A percentile compares a stretch with the other conserved stretches of the same genome.
Conservation (phyloP, 1,140 invertebrate genomes). For the Dendroctonus ponderosae region DNA sequence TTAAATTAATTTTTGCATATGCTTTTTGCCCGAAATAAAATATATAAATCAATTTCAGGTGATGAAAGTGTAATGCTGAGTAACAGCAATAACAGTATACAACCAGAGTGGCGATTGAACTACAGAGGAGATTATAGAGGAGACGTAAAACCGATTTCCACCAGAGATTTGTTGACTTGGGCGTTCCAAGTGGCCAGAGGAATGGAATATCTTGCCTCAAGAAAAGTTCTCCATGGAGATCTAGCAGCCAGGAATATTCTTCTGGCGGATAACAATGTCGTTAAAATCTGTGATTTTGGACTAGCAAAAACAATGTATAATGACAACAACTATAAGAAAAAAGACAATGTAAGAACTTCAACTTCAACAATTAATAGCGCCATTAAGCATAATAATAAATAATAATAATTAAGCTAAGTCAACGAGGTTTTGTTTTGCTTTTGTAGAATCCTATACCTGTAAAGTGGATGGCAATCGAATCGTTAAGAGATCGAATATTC, state of each 20-base stretch:
- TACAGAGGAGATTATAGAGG: conserved; percentile 71
- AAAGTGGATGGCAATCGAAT: conserved; percentile 83
- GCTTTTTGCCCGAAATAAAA: neutral
- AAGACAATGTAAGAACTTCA: conserved; percentile 71
- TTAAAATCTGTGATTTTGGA: conserved; percentile 97
- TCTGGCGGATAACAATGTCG: conserved; percentile 81
- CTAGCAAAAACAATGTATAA: conserved; percentile 89
- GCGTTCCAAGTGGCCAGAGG: conserved; percentile 91
- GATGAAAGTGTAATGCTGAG: conserved; percentile 41
- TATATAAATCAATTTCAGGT: conserved; percentile 26
- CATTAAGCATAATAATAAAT: neutral
- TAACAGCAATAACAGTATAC: conserved; percentile 61
- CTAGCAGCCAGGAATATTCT: conserved; percentile 94
- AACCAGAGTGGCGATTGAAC: conserved; percentile 73
- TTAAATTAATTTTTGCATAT: neutral
- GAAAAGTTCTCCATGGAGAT: conserved; percentile 90
- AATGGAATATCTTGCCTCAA: conserved; percentile 90
- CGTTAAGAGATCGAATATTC: conserved; percentile 75
- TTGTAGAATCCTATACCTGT: conserved; percentile 68
- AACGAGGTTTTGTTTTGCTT: neutral
- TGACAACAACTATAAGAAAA: conserved; percentile 90
- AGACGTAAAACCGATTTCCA: conserved; percentile 66
- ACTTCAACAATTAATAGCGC: neutral
- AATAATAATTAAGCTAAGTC: too few species aligned
- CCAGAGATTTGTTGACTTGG: conserved; percentile 84